phyloP scores from a whole-genome alignment of 2,888 invertebrate genomes.

The Metallyticus violacea region DNA sequence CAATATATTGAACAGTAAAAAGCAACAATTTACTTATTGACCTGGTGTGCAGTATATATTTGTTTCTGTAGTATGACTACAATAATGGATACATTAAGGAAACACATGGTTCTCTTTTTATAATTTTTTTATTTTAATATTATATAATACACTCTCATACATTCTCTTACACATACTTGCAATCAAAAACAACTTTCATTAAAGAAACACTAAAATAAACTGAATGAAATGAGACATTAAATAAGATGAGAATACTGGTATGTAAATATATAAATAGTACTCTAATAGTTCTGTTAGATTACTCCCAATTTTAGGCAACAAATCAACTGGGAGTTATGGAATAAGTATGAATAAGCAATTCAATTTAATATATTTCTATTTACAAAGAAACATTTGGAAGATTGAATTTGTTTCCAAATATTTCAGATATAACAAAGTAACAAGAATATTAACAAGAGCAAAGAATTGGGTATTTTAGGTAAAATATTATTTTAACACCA shows the following conservation, averaged over 20 bases:
- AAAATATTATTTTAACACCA: not conserved
- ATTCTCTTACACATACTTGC: conserved; percentile 12
- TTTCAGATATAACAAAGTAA: not conserved
- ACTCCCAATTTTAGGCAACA: not conserved
- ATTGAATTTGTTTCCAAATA: not conserved
- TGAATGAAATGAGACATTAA: conserved; percentile 28
- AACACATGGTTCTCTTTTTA: not conserved
- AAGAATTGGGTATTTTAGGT: not conserved
- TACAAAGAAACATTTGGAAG: not conserved
- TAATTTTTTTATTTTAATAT: conserved; percentile 4
- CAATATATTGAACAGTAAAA: too few species aligned
- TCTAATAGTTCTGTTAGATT: not conserved
- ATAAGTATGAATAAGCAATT: not conserved
- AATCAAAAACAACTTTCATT: conserved; percentile 8
- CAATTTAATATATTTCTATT: not conserved
- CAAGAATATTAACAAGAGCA: not conserved
- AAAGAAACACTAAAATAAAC: not conserved
- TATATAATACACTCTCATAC: conserved; percentile 5
- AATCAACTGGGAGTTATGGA: not conserved
- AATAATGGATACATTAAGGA: too few species aligned
- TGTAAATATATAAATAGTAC: conserved; percentile 21
- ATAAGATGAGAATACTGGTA: conserved; percentile 30
- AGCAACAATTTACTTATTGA: too few species aligned
- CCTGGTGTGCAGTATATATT: too few species aligned
- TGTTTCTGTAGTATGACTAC: too few species aligned